Conservation (phyloP, 2,797 vertebrate species). For the Chiloscyllium punctatum region DNA sequence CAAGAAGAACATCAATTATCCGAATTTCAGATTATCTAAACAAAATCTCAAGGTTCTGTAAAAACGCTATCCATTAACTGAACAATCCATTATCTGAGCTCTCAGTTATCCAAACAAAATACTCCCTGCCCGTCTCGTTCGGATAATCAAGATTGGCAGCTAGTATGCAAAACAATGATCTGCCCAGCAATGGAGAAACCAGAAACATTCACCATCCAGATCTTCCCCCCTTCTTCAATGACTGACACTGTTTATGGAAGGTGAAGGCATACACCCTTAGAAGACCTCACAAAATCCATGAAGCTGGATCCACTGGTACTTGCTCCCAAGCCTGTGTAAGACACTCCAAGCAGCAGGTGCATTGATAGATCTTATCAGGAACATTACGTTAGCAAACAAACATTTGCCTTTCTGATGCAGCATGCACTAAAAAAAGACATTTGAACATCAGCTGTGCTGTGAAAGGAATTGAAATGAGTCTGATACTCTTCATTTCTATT, state of each 20-base stretch:
- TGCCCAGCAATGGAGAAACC: not conserved
- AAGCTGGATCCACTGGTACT: not conserved
- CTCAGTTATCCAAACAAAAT: too few relatives aligned
- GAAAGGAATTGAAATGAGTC: constrained; percentile 3
- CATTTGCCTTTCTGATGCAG: not conserved
- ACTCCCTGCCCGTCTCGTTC: too few relatives aligned
- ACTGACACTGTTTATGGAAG: not conserved
- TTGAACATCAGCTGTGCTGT: not conserved
- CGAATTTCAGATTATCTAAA: too few relatives aligned
- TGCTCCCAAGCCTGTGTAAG: not conserved
- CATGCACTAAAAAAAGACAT: not conserved
- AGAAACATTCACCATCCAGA: not conserved
- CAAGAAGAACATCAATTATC: not conserved
- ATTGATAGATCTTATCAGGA: not conserved
- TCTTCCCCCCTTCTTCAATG: too few relatives aligned
- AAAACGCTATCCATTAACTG: too few relatives aligned
- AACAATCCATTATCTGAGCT: too few relatives aligned
- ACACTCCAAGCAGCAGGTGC: not conserved
- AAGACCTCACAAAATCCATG: not conserved
- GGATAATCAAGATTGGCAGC: too few relatives aligned
- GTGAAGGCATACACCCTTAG: not conserved
- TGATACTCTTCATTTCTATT: not conserved
- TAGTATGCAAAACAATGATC: too few relatives aligned
- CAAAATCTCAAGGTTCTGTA: too few relatives aligned
- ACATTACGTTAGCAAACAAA: not conserved